A percentile compares a stretch with the other conserved stretches of the same genome.
Conservation (phyloP, 2,113 vertebrate genomes). For the Papio anubis region DNA sequence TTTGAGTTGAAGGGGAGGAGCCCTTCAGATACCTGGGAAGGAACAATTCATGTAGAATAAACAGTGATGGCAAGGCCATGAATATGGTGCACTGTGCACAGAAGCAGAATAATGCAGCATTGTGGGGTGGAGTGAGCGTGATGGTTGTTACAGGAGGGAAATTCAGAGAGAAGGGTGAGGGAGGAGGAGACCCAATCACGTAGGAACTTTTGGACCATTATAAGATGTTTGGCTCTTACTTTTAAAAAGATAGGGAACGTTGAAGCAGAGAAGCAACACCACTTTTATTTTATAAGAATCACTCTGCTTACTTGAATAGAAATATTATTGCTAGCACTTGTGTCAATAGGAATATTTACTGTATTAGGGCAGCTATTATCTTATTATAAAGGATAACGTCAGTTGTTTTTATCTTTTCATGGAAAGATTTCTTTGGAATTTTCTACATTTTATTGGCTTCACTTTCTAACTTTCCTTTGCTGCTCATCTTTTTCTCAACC, state of each 20-base stretch:
- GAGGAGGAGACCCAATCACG: fast-evolving
- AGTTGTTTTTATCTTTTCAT: neutral
- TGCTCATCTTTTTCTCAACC: neutral
- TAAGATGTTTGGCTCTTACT: neutral
- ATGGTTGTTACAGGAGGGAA: fast-evolving
- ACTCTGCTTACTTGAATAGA: neutral
- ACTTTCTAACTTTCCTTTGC: neutral
- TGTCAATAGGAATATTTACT: neutral
- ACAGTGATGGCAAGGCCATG: neutral
- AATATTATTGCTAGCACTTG: neutral
- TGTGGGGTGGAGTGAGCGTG: fast-evolving
- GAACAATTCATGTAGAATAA: neutral
- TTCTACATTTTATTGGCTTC: neutral
- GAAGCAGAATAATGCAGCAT: neutral
- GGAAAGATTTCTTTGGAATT: neutral
- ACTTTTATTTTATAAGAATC: neutral
- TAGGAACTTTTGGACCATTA: neutral
- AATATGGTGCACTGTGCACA: fast-evolving
- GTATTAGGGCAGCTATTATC: neutral
- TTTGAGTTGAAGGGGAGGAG: too few species aligned
- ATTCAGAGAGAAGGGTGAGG: neutral
- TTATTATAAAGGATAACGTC: neutral
- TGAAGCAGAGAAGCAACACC: neutral
- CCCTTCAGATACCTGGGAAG: neutral
- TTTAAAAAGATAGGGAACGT: neutral